Evolutionary conservation across 2,113 vertebrate genomes (phyloP), one percentile per base, ranked within the genome.

Genomic region (Pomatostomus ruficeps): DNA sequence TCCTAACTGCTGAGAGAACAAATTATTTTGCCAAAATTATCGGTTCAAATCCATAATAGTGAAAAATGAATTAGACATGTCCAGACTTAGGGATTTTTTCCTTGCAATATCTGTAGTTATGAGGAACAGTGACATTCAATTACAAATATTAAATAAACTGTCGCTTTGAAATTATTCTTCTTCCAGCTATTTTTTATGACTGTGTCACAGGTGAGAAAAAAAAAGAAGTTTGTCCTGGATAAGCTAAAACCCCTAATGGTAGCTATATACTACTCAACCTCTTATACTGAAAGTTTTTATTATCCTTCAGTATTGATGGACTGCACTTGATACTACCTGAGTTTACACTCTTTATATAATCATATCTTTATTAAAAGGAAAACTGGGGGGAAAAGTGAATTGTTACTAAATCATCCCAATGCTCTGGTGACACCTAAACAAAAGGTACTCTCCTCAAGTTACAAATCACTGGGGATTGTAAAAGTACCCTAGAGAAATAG

Each of bases 21-120:
- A 96, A 95, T 94, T 95, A 89, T 93, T 96, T 96, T 89, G 48
- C 91, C 54, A 81, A 94, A 95, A 95, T 91, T 90, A 95, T 66
- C 59, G 15, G 85, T 90, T 95, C 72, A 81, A 94, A 86, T 78
- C 77, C 1, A 0, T 84, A 95, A 81, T 42, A 75, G 52, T 81
- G 88, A 96, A 89, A 86, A 97, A 95, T 81, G 76, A 94, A 96
- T 95, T 93, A 95, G 88, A 93, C 72, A 86, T 81, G 88, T 57
- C 58, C 72, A 96, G 79, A 90, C 88, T 63, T 81, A 33, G n/a
- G 73, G 61, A 72, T 67, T 91, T 95, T 95, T 91, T 57, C 67
- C n/a, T 92, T 74, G 36, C 80, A 93, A 17, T 90, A 68, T 76
- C 70, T 75, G 65, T 71, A 88, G 55, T 77, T 93, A 85, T 61